Evolutionary conservation across 2,888 invertebrate species (phyloP).

Genomic region (Steinernema hermaphroditum): DNA sequence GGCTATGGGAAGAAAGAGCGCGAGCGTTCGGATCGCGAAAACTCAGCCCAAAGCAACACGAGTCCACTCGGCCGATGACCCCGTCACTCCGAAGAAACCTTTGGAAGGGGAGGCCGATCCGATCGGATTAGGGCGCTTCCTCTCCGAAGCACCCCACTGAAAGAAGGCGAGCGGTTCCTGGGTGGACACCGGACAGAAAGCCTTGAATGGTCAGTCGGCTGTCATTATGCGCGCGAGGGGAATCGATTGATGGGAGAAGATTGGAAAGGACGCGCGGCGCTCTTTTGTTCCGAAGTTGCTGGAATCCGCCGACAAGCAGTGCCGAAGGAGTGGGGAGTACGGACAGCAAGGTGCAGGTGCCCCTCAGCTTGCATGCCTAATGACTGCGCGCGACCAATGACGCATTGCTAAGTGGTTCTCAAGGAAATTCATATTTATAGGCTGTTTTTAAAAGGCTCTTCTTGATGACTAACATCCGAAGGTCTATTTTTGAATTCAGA

Average conservation of each 20-base stretch:
- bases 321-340: neutral
- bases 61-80: too few species aligned
- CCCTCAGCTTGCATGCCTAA: neutral
- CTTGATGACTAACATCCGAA: too few species aligned
- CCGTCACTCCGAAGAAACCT: too few species aligned
- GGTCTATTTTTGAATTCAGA: too few species aligned
- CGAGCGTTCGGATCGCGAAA: too few species aligned
- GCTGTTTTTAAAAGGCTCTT: too few species aligned
- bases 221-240: slow-evolving; percentile 13
- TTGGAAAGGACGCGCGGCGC: neutral
- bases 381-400: neutral
- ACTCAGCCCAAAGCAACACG: too few species aligned
- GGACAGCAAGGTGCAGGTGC: neutral
- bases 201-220: neutral
- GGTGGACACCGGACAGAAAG: neutral
- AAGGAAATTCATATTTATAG: neutral
- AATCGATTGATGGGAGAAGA: slow-evolving; percentile 13
- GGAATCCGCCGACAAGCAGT: neutral
- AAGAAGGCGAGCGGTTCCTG: neutral
- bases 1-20: neutral
- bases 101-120: too few species aligned
- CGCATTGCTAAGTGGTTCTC: neutral
- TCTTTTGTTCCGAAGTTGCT: neutral
- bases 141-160: neutral
- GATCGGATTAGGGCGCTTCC: too few species aligned